Percentiles rank a stretch among this genome's conserved stretches.
Evolutionary conservation across 2,797 vertebrate genomes (phyloP).

Genomic region (Microctenopoma stevenorrisi): DNA sequence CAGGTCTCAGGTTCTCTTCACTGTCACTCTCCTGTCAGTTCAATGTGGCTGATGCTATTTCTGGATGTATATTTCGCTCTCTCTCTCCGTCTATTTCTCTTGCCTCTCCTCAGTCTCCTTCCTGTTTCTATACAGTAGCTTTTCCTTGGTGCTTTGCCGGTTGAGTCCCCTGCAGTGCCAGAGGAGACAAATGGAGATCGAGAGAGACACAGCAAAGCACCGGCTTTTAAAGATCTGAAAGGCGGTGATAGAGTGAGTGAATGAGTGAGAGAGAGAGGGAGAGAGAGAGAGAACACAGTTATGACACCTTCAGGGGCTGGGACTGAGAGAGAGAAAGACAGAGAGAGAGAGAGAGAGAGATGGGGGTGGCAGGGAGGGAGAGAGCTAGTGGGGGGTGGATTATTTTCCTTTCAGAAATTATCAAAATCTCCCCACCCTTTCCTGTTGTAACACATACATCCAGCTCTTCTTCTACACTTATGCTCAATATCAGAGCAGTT

Average conservation of each 20-base stretch:
- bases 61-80: slow-evolving; percentile 77
- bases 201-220: slow-evolving; percentile 83
- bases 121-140: slow-evolving; percentile 71
- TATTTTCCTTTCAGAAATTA: slow-evolving; percentile 84
- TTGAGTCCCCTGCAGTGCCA: slow-evolving; percentile 83
- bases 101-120: slow-evolving; percentile 64
- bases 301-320: slow-evolving; percentile 89
- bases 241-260: slow-evolving; percentile 83
- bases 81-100: slow-evolving; percentile 43
- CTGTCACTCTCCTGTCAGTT: slow-evolving; percentile 75
- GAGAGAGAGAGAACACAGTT: slow-evolving; percentile 82
- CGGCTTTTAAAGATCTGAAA: slow-evolving; percentile 89
- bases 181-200: slow-evolving; percentile 84
- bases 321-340: slow-evolving; percentile 78
- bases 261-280: slow-evolving; percentile 66
- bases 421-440: slow-evolving; percentile 76
- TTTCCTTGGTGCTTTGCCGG: slow-evolving; percentile 78
- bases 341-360: slow-evolving; percentile 47
- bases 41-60: slow-evolving; percentile 82
- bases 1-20: slow-evolving; percentile 79
- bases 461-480: slow-evolving; percentile 53
- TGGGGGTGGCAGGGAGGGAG: slow-evolving; percentile 66
- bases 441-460: slow-evolving; percentile 67
- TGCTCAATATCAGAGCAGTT: slow-evolving; percentile 39
- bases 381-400: slow-evolving; percentile 74